Percentiles rank a stretch among this genome's conserved stretches.
Evolutionary conservation across 2,797 vertebrate species (phyloP).

Genomic region (Neosalanx taihuensis): DNA sequence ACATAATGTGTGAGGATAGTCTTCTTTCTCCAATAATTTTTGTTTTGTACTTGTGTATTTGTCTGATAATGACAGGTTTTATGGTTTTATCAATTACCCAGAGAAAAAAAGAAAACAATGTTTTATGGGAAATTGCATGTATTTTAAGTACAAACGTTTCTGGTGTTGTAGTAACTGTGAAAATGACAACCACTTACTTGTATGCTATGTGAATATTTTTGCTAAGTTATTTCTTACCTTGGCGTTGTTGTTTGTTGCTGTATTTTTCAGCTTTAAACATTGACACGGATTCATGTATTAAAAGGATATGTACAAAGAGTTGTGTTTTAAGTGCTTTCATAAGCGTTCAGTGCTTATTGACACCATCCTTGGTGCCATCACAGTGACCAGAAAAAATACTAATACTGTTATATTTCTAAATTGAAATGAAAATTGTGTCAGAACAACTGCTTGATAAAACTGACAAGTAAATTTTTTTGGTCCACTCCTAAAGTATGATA

Average conservation of each 20-base stretch:
- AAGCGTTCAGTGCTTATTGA: too few relatives aligned
- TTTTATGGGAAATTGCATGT: constrained; percentile 72
- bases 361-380: too few relatives aligned
- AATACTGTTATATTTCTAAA: too few relatives aligned
- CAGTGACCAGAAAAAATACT: too few relatives aligned
- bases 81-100: constrained; percentile 24
- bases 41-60: constrained; percentile 1
- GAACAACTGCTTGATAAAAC: too few relatives aligned
- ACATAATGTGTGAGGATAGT: neutral
- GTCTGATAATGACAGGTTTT: constrained; percentile 9
- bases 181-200: constrained; percentile 64
- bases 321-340: constrained; percentile 30
- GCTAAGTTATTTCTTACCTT: constrained; percentile 86
- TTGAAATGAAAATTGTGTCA: too few relatives aligned
- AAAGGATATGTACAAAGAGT: constrained; percentile 70
- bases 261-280: constrained; percentile 84
- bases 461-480: too few relatives aligned
- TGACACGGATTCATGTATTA: constrained; percentile 80
- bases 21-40: neutral
- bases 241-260: constrained; percentile 82
- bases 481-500: too few relatives aligned
- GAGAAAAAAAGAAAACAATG: constrained; percentile 17
- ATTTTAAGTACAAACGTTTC: constrained; percentile 60
- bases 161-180: constrained; percentile 53
- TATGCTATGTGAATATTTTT: constrained; percentile 70